Base-by-base conservation (phyloP, 2,797 vertebrate genomes). In the Labroides dimidiatus region DNA sequence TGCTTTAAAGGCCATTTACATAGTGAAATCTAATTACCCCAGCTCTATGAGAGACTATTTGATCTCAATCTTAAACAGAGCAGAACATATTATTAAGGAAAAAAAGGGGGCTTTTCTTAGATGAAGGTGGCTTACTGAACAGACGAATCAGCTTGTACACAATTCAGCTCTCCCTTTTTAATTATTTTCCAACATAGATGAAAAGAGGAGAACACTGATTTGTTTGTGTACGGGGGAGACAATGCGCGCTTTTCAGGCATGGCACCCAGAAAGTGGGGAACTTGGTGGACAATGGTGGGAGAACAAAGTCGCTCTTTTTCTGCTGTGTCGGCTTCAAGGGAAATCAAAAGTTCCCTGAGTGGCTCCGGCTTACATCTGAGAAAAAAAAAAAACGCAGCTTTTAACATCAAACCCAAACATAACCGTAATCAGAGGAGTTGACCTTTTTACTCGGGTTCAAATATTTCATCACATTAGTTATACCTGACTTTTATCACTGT, bases 1-100 rank as follows among this genome's bases (percentile, higher is more conserved):
- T 53, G 76, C 86, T 93, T 89, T 90, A 91, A 92, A 92, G 87
- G 77, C 92, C 93, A 94, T 95, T 94, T 93, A 94, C 93, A 94
- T 94, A 94, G 93, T 88, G 88, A 93, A 94, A 94, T 93, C 92
- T 94, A 93, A 94, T 95, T 94, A 94, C 91, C 87, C 88, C 21
- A 59, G 87, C 87, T 82, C 92, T 91, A 86, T 87, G 89, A 93
- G 92, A 90, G 90, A 92, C 74, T 91, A 93, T 93, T 94, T 94
- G 92, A 95, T 94, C 93, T 94, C 92, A 90, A 91, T 93, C 92
- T 92, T 94, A 92, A 93, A 93, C 90, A 92, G 91, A 85, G 89
- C 87, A 93, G 91, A 92, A 92, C 91, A 92, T 93, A 93, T 94
- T 94, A 93, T 93, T 90, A 89, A 84, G 81, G 85, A 33, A 82